Evolutionary conservation across 1,140 invertebrate genomes (phyloP), one percentile per base, ranked within the genome.

Genomic region (Parasteatoda tepidariorum): DNA sequence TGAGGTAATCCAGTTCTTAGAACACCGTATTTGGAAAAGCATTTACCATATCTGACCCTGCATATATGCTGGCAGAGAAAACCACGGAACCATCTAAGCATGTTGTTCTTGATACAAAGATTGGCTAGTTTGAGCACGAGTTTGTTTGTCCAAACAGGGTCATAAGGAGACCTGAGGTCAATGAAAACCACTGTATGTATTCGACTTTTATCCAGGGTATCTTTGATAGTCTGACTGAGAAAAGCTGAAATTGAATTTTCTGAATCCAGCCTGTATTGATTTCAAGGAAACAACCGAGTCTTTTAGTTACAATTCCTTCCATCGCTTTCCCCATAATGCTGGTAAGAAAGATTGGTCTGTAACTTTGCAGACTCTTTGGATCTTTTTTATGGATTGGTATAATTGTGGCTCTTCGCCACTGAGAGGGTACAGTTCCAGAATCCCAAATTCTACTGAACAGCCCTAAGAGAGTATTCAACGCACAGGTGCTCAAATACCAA

Each of bases 171-270:
- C 15, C 64, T 62, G 9, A 76, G n/a, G 33, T 76, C 73, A 41
- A 76, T n/a, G 24, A 4, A 62, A 6, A 64, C 41, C 5, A 54
- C 73, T 5, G 57, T 24, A 18, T 62, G 24, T 62, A 76, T 62
- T 26, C 33, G 1, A 11, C 57, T 78, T 9, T 38, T 48, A 30
- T 76, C 33, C 33, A 76, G 18, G 9, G 34, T 30, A 76, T 61
- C 73, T 62, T 79, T 67, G 15, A 79, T 55, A 57, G 28, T 22
- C 55, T 67, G 62, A 18, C 75, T 79, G 57, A 67, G 30, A n/a
- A 67, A 15, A 48, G 4, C 28, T 79, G 24, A 30, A 67, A 38
- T 62, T 48, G 26, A 28, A 48, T 26, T 48, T 22, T 11, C 31
- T 26, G 22, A 76, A 76, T 7, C 55, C 57, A 62, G 73, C 57